Percentiles rank a stretch among this genome's conserved stretches.
These are phyloP conservation scores for Calephelis nemesis DNA, from an alignment of 1,140 invertebrate species.

Conservation along the genomic window DNA sequence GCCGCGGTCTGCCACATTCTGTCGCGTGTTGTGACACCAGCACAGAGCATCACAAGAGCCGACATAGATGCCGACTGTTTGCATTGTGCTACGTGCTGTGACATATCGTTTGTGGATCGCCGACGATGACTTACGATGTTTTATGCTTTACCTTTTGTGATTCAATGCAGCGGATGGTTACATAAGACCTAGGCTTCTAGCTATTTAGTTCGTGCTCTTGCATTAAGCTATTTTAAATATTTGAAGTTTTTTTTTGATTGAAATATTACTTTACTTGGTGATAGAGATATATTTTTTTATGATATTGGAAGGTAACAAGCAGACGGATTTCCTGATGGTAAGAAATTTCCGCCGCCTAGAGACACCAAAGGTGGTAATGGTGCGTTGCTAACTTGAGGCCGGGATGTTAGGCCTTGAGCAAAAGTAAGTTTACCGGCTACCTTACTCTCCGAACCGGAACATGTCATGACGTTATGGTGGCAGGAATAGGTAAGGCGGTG, in stretches of 20 bases:
- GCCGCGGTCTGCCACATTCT: constrained; percentile 38
- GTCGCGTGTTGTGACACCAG: constrained; percentile 57
- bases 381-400: no score
- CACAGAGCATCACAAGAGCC: constrained; percentile 39
- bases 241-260: background rate
- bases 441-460: no score
- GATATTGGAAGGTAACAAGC: no score
- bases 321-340: no score
- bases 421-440: no score
- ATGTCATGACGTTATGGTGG: no score
- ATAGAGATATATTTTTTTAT: no score
- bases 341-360: no score
- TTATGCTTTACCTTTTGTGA: constrained; percentile 51
- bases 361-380: no score
- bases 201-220: constrained; percentile 24
- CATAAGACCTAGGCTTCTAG: constrained; percentile 42
- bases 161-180: constrained; percentile 49
- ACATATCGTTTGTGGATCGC: constrained; percentile 63
- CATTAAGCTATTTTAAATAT: constrained; percentile 10
- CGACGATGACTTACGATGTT: constrained; percentile 49
- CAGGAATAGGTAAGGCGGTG: no score
- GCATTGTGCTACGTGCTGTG: constrained; percentile 71
- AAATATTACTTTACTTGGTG: background rate
- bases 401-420: no score
- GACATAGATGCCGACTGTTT: constrained; percentile 69